phyloP scores from a whole-genome alignment of 2,797 vertebrate species.

The Eulemur coronatus region DNA sequence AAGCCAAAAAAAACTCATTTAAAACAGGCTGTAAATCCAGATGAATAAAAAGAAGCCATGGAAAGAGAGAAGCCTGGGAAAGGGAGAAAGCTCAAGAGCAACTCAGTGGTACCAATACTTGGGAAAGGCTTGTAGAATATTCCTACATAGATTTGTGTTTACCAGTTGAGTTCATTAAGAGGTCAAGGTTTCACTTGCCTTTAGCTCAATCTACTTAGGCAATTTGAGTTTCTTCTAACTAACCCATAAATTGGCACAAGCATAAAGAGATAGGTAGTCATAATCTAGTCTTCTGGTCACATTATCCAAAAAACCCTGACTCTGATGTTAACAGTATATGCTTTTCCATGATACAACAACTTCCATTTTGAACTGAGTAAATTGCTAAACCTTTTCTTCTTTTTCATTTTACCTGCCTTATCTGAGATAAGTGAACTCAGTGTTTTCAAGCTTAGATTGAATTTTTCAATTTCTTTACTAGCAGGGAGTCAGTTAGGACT shows the following conservation, averaged over 20 bases:
- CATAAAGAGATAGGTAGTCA: not conserved
- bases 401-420: not conserved
- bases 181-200: not conserved
- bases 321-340: not conserved
- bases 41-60: not conserved
- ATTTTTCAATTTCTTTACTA: not conserved
- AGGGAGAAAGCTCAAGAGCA: not conserved
- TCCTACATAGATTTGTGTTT: not conserved
- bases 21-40: not conserved
- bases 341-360: not conserved
- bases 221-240: not conserved
- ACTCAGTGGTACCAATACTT: not conserved
- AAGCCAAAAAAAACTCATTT: not conserved
- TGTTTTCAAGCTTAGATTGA: constrained; percentile 13
- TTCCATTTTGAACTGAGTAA: constrained; percentile 20
- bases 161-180: not conserved
- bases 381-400: not conserved
- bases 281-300: not conserved
- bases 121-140: not conserved
- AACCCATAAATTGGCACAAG: not conserved
- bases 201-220: not conserved
- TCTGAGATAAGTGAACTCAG: not conserved
- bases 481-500: not conserved
- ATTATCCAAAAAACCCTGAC: not conserved
- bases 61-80: not conserved